A percentile compares a stretch with the other conserved stretches of the same genome.
These are phyloP conservation scores for Apodemia zela DNA, from an alignment of 2,888 invertebrate genomes.

Conservation along the genomic window DNA sequence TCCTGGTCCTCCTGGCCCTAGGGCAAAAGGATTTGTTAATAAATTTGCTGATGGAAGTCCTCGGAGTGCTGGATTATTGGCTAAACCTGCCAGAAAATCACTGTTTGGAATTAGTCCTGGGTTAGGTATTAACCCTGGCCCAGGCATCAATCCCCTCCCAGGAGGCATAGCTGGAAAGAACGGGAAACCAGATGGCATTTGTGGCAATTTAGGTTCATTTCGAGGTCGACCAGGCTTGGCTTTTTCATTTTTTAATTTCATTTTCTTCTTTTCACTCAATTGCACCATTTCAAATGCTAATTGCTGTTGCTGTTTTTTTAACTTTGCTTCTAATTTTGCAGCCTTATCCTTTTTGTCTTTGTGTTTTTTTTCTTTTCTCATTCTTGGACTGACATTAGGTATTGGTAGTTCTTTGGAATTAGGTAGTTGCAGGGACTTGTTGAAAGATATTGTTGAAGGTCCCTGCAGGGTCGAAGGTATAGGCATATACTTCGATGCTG, in stretches of 20 bases:
- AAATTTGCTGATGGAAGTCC: constrained; percentile 62
- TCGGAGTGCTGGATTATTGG: constrained; percentile 70
- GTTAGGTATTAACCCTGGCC: constrained; percentile 68
- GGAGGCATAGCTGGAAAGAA: constrained; percentile 69
- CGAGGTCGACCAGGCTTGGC: constrained; percentile 64
- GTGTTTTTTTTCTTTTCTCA: constrained; percentile 80
- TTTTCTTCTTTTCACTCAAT: constrained; percentile 55
- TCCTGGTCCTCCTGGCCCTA: constrained; percentile 79
- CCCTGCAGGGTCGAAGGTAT: constrained; percentile 46
- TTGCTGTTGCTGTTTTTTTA: constrained; percentile 72
- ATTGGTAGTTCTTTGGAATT: constrained; percentile 76
- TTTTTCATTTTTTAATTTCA: constrained; percentile 55
- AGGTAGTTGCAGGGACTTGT: constrained; percentile 66
- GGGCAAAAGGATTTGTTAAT: constrained; percentile 75
- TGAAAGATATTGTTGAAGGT: constrained; percentile 60
- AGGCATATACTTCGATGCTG: constrained; percentile 39
- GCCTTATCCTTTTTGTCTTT: constrained; percentile 75
- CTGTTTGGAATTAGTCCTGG: constrained; percentile 72
- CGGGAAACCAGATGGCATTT: constrained; percentile 66
- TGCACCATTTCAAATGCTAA: constrained; percentile 64
- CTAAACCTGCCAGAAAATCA: constrained; percentile 63
- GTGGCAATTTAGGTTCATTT: constrained; percentile 63
- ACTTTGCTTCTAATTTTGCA: constrained; percentile 67
- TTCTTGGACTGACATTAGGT: constrained; percentile 79
- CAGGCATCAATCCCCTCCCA: constrained; percentile 79